Evolutionary conservation across 1,140 invertebrate genomes (phyloP).

Genomic region (Monomorium pharaonis): DNA sequence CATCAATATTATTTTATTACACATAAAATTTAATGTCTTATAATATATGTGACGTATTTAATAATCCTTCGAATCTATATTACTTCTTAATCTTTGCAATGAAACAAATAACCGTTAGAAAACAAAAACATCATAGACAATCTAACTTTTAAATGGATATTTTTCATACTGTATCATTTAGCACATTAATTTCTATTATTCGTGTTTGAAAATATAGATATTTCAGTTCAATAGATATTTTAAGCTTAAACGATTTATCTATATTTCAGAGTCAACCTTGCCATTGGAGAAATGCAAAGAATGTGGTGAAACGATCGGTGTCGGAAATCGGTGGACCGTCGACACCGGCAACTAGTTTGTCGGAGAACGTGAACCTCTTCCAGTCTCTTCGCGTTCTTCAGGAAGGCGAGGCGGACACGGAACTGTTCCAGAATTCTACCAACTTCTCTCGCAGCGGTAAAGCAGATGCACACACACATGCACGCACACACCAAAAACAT

Average conservation of each 20-base stretch:
- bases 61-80: not conserved
- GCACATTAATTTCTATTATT: not conserved
- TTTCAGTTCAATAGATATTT: conserved; percentile 40
- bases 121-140: not conserved
- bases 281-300: conserved; percentile 96
- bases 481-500: conserved; percentile 29
- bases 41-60: not conserved
- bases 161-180: not conserved
- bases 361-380: conserved; percentile 95
- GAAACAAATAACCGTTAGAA: not conserved
- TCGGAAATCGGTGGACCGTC: conserved; percentile 83
- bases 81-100: not conserved
- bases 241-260: conserved; percentile 6
- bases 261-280: conserved; percentile 93
- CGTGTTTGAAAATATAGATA: not conserved
- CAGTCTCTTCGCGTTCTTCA: conserved; percentile 94
- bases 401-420: conserved; percentile 92
- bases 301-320: conserved; percentile 88
- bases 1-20: not conserved
- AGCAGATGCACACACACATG: not conserved
- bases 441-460: conserved; percentile 77
- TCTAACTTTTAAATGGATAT: not conserved
- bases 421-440: conserved; percentile 84
- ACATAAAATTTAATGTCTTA: not conserved
- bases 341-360: conserved; percentile 85